Base-by-base conservation (phyloP, 2,888 invertebrate genomes). In the Hydraecia micacea region DNA sequence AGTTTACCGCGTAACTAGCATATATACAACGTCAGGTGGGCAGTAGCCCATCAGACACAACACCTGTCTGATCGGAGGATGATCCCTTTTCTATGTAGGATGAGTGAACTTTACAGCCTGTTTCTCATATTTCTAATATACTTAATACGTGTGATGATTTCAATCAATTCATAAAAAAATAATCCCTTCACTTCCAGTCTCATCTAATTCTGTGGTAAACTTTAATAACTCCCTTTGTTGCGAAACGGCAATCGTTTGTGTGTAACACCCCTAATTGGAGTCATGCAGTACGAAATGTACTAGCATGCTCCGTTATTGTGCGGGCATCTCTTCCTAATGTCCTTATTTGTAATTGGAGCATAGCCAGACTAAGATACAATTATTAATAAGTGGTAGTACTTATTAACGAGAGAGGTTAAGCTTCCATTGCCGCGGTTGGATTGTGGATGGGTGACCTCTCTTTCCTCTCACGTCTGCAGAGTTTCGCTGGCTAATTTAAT, bases 171-270 rank as follows among this genome's bases (percentile, higher is more conserved):
- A 0, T 8, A 8, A 0, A 36, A 36, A 36, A 32, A 36, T 5
- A 36, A 36, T 36, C 36, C 36, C 36, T 36, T 9, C 78, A 49
- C 32, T 49, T 86, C 76, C 25, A 86, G 73, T 2, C 0, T 4
- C 2, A 25, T 9, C 7, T 60, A 49, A 49, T 67, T 85, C 70
- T 49, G 13, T 58, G 55, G 60, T 21, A 18, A 67, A 58, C 74
- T 84, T 88, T 85, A 90, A 89, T 87, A 88, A 90, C 86, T 86
- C 88, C 73, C 83, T 87, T 85, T 89, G 88, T 88, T 84, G 73
- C 81, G 55, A 83, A 83, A 81, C 73, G 77, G 82, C 78, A 42
- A 87, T 86, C 86, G 81, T 84, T 86, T 85, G 84, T 82, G 77
- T 82, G 83, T 79, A 55, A 77, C 70, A 58, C 73, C 66, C 75